Base-by-base conservation (phyloP, 2,797 vertebrate genomes). In the Tokudaia tokunoshimensis region DNA sequence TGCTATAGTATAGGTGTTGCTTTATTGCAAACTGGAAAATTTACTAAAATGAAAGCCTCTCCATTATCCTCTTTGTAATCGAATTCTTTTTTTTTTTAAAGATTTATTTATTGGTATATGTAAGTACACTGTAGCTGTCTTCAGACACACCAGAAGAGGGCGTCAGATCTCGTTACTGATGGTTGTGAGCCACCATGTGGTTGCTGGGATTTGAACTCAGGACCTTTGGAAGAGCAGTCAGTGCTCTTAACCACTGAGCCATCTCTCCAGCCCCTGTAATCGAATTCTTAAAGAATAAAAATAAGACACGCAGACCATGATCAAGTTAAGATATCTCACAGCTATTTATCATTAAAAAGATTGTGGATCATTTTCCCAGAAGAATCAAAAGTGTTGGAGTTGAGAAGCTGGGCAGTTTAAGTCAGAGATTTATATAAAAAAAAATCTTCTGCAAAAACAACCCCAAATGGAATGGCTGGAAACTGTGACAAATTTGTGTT, bases 401-500 rank as follows among this genome's bases (percentile, higher is more conserved):
- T 76, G 6, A 8, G 4, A 24, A 86, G 63, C 67, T 34, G 19
- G 9, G 24, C 0, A 24, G 50, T 2, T 37, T 94, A 47, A 70
- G 70, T 41, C 29, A 94, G 76, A 95, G 22, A 92, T n/a, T 95
- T 93, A 22, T 94, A 22, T 94, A 95, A 96, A 97, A 57, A 97
- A 93, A 97, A 97, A 26, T 78, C 75, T 95, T 78, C 88, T 82
- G 29, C 37, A 97, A 95, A 83, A 95, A 29, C 19, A 55, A 61
- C 84, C 80, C 84, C 92, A 91, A 91, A 88, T 80, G 95, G n/a
- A 97, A 98, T 98, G 95, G 5, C 67, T 95, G 57, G 92, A 96
- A 98, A 96, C 82, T 26, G 20, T 92, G 82, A 79, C 96, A 96
- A 79, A 89, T 92, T 96, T 97, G 92, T 96, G 94, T 97, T 98